These are phyloP conservation scores for Diplodus puntazzo DNA, from an alignment of 2,797 vertebrate genomes.

Conservation along the genomic window DNA sequence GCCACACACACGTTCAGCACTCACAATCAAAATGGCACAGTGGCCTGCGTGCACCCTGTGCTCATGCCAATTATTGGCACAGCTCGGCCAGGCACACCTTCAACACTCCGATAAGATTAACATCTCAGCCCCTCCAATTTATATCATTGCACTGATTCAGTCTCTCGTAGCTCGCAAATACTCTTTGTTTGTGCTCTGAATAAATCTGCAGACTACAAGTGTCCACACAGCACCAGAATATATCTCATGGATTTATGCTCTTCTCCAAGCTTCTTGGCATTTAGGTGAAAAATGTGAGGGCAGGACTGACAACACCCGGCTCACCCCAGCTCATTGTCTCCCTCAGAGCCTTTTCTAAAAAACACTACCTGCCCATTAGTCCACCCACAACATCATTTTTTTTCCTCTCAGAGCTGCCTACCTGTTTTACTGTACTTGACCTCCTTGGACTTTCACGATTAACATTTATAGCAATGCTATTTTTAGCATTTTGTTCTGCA, in stretches of 20 bases:
- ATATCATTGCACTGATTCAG: conserved; percentile 35
- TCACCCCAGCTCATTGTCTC: conserved; percentile 18
- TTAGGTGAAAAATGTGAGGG: conserved; percentile 45
- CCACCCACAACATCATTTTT: conserved; percentile 1
- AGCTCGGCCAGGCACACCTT: conserved; percentile 49
- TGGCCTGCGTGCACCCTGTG: conserved; percentile 30
- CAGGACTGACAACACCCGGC: neutral
- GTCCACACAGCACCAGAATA: neutral
- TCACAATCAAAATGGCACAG: conserved; percentile 63
- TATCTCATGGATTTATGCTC: conserved; percentile 21
- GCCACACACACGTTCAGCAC: conserved; percentile 50
- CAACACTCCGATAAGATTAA: conserved; percentile 49
- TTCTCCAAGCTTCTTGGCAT: conserved; percentile 29
- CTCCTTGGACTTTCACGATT: conserved; percentile 41
- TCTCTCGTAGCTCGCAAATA: conserved; percentile 19
- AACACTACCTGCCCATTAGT: conserved; percentile 38
- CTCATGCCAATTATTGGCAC: conserved; percentile 66
- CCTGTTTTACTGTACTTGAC: conserved; percentile 14
- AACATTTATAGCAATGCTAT: conserved; percentile 45
- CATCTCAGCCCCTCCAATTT: conserved; percentile 47
- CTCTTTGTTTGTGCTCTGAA: conserved; percentile 3
- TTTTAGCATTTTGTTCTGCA: conserved; percentile 38
- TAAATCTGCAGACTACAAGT: neutral
- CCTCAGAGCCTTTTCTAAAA: conserved; percentile 21
- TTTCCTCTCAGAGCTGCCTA: conserved; percentile 5